Conservation (phyloP, 2,113 vertebrate genomes). For the Mugil cephalus region DNA sequence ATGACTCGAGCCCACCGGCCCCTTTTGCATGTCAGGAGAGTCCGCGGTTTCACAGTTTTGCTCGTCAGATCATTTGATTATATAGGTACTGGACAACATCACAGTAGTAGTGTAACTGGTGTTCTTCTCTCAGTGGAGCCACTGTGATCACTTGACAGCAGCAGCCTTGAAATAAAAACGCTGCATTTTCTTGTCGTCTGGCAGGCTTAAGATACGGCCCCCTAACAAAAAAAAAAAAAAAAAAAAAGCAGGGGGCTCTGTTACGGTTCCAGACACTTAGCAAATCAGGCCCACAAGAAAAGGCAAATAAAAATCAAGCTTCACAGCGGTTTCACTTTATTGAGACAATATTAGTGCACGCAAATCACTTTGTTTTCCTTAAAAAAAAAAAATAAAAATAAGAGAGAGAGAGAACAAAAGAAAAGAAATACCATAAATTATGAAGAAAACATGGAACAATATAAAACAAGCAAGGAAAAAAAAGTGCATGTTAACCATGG, state of each 20-base stretch:
- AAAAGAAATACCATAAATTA: constrained; percentile 79
- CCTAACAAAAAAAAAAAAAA: too few species aligned
- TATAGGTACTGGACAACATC: constrained; percentile 62
- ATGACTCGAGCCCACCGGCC: constrained; percentile 13
- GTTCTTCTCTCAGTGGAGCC: constrained; percentile 53
- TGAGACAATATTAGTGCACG: constrained; percentile 81
- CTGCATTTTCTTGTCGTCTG: constrained; percentile 37
- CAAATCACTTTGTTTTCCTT: constrained; percentile 73
- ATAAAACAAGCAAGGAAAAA: constrained; percentile 80
- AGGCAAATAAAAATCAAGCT: constrained; percentile 63
- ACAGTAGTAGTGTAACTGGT: constrained; percentile 74
- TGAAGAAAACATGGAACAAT: constrained; percentile 80
- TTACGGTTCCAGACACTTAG: constrained; percentile 57
- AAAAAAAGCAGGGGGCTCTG: constrained; percentile 24
- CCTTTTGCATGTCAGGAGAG: constrained; percentile 31
- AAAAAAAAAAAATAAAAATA: constrained; percentile 46
- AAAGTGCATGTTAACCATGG: constrained; percentile 80
- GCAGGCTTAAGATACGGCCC: constrained; percentile 43
- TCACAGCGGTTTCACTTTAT: constrained; percentile 81
- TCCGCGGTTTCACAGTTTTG: constrained; percentile 68
- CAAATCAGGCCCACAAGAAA: constrained; percentile 61
- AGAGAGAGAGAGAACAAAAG: too few species aligned
- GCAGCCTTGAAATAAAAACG: constrained; percentile 38
- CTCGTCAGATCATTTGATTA: constrained; percentile 49
- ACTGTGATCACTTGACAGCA: constrained; percentile 61